Evolutionary conservation across 2,113 vertebrate genomes (phyloP).

Genomic region (Pyrgilauda ruficollis): DNA sequence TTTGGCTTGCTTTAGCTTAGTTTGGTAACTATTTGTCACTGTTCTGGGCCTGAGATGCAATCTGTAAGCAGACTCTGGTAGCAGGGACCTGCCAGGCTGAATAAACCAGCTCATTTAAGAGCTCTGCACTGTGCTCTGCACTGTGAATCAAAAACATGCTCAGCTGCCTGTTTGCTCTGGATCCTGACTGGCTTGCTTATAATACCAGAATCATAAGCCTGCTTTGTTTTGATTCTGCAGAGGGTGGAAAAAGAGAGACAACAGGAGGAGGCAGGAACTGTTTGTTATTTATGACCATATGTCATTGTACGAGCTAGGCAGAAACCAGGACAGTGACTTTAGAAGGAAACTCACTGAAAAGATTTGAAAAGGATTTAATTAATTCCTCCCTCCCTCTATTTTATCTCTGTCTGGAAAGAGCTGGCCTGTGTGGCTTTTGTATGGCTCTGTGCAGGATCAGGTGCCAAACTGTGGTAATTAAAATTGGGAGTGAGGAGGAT

Average conservation of each 20-base stretch:
- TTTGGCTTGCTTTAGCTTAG: background rate
- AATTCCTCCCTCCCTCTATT: slow-evolving; percentile 50
- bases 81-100: background rate
- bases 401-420: slow-evolving; percentile 32
- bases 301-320: slow-evolving; percentile 11
- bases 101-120: background rate
- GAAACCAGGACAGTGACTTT: slow-evolving; percentile 24
- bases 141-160: background rate
- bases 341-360: slow-evolving; percentile 22
- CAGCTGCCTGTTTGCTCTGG: background rate
- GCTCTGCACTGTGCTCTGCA: background rate
- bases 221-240: background rate
- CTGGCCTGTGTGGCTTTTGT: slow-evolving; percentile 21
- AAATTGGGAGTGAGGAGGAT: slow-evolving; percentile 30
- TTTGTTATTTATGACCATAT: slow-evolving; percentile 51
- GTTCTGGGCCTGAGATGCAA: background rate
- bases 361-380: slow-evolving; percentile 59
- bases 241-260: background rate
- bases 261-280: background rate
- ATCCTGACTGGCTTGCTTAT: background rate
- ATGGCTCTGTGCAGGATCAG: slow-evolving; percentile 16
- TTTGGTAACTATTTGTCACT: background rate
- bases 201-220: background rate
- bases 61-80: background rate
- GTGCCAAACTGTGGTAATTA: slow-evolving; percentile 51